phyloP scores from a whole-genome alignment of 2,113 vertebrate species.

The Numida meleagris region DNA sequence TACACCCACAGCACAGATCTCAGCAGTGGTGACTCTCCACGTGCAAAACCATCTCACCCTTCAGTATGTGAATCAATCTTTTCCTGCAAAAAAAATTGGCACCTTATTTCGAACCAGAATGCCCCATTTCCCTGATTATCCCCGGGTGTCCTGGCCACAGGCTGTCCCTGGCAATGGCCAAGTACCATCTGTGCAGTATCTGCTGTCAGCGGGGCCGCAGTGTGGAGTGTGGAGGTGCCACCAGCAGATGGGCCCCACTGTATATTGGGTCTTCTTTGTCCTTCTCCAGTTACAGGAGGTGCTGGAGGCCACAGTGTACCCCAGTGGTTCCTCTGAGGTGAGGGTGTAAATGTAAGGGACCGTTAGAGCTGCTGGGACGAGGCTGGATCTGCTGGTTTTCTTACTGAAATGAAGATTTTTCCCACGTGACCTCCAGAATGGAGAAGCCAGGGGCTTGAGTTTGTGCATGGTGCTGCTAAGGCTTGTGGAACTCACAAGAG shows the following conservation, averaged over 20 bases:
- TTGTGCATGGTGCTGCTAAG: background rate
- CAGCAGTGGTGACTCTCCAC: fast-evolving
- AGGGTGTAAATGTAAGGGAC: background rate
- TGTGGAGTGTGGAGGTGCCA: background rate
- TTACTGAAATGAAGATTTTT: background rate
- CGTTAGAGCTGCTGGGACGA: background rate
- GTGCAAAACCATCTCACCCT: background rate
- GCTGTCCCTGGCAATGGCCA: slow-evolving; percentile 13
- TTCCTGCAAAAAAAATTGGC: slow-evolving; percentile 17
- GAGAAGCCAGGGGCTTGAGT: background rate
- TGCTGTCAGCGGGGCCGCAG: fast-evolving
- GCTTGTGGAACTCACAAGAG: background rate
- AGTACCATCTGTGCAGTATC: slow-evolving; percentile 12
- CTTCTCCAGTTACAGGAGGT: background rate
- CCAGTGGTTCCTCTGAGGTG: background rate
- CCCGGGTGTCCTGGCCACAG: slow-evolving; percentile 36
- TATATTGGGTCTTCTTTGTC: background rate
- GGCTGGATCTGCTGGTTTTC: background rate
- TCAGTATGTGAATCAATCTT: background rate
- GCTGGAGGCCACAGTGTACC: background rate
- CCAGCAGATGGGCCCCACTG: background rate
- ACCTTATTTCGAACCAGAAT: slow-evolving; percentile 37
- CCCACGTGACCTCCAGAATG: fast-evolving
- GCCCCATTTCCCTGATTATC: slow-evolving; percentile 47
- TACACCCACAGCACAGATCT: fast-evolving